Base-by-base conservation (phyloP, 2,797 vertebrate species). In the Sebastes aleutianus region DNA sequence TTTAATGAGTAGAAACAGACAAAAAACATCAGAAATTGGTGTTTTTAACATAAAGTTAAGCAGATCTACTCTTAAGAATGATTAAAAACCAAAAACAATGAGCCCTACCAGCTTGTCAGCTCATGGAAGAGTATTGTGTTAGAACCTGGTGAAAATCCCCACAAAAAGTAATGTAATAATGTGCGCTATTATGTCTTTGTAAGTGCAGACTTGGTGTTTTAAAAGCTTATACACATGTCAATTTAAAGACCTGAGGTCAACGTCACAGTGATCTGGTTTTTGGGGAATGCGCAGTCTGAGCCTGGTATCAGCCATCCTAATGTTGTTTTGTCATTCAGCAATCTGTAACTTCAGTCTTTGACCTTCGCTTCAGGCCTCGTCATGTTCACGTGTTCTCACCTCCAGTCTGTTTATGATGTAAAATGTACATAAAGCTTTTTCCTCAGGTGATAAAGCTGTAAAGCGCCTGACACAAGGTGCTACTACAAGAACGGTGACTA, bases 381-480 rank as follows among this genome's bases (percentile, higher is more conserved):
- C 26, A 2, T 27, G 56, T 81, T 20, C 27, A 5, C 20, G 16
- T 67, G 29, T 50, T 13, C 13, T 62, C 80, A 16, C 29, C 22
- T 84, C n/a, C 31, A 39, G 22, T 24, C 54, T n/a, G 36, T 75
- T 58, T 18, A 6, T 66, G 61, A 79, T 79, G 9, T 70, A 57
- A 57, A 59, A 73, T 72, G 69, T 88, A 63, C 63, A 24, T 27
- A 58, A 54, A 70, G 82, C 66, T 74, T 85, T 70, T 63, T 72
- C 76, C 56, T 78, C 66, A 73, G 80, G 79, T 31, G 72, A 74
- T 78, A 13, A 65, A 84, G 68, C 83, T 84, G 78, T 26, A 64
- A 80, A 27, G 74, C 64, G 29, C 36, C 65, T 61, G 2, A 26
- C 26, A 78, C 62, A 84, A 68, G 87, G 92, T 93, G 91, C 91